phyloP scores from a whole-genome alignment of 2,888 invertebrate species.

The Cheilosia soror region DNA sequence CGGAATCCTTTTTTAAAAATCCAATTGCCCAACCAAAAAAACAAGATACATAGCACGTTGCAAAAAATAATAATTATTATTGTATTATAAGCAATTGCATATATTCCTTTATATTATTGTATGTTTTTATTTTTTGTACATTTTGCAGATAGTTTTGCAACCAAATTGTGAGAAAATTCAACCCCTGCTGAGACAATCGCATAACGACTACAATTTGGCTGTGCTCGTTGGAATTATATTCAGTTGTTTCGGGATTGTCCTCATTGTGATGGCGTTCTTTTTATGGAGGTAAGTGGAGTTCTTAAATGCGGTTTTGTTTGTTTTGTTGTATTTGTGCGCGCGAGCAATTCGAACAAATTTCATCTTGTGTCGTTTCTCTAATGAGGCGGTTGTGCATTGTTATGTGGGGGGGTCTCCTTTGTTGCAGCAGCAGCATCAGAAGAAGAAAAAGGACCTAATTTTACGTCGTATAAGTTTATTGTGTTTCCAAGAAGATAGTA shows the following conservation, averaged over 20 bases:
- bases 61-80: constrained; percentile 19
- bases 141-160: constrained; percentile 86
- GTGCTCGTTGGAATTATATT: constrained; percentile 89
- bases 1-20: background rate
- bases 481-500: constrained; percentile 42
- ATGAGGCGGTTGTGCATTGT: constrained; percentile 48
- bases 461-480: constrained; percentile 41
- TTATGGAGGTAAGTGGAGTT: constrained; percentile 88
- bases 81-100: constrained; percentile 16
- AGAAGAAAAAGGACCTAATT: constrained; percentile 24
- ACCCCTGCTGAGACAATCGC: constrained; percentile 85
- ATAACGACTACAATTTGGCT: constrained; percentile 88
- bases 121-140: constrained; percentile 28
- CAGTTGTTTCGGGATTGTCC: constrained; percentile 88
- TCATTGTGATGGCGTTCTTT: constrained; percentile 88
- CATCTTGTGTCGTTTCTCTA: constrained; percentile 57
- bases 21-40: background rate
- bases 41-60: background rate
- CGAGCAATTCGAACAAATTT: constrained; percentile 48
- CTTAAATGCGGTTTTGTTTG: constrained; percentile 64
- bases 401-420: constrained; percentile 18
- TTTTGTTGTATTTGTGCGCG: background rate
- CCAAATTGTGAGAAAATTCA: constrained; percentile 88
- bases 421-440: constrained; percentile 3
- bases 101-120: background rate